Conservation (phyloP, 1,140 invertebrate species). For the Battus philenor region DNA sequence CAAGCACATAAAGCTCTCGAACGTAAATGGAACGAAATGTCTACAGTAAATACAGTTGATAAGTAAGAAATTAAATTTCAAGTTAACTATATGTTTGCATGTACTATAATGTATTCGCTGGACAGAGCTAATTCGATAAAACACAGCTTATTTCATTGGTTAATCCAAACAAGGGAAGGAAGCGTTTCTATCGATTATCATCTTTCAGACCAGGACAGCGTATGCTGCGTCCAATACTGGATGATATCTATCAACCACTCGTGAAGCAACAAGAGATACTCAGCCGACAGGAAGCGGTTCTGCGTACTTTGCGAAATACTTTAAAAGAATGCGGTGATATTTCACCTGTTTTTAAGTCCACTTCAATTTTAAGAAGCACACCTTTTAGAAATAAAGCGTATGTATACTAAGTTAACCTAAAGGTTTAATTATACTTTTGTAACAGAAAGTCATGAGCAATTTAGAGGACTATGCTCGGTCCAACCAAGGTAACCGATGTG, state of each 20-base stretch:
- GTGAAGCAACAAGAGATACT: conserved; percentile 79
- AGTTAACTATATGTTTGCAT: too few species aligned
- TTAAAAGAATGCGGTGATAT: conserved; percentile 50
- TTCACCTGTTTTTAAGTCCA: conserved; percentile 41
- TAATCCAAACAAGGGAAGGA: too few species aligned
- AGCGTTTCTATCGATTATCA: too few species aligned
- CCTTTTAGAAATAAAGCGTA: conserved; percentile 57
- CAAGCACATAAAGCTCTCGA: conserved; percentile 78
- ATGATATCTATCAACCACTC: conserved; percentile 81
- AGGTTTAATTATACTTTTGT: background rate
- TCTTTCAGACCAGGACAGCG: conserved; percentile 74
- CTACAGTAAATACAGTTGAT: conserved; percentile 39
- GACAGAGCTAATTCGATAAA: too few species aligned
- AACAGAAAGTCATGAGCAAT: too few species aligned
- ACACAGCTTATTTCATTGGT: too few species aligned
- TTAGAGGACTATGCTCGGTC: too few species aligned
- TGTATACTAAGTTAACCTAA: conserved; percentile 17
- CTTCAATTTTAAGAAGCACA: conserved; percentile 49
- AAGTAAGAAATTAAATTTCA: conserved; percentile 37
- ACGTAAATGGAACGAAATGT: conserved; percentile 77
- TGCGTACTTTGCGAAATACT: conserved; percentile 66
- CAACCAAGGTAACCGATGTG: too few species aligned
- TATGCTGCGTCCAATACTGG: conserved; percentile 72
- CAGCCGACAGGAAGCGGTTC: conserved; percentile 69
- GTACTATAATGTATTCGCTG: too few species aligned